Evolutionary conservation across 1,140 invertebrate genomes (phyloP), one percentile per base, ranked within the genome.

Genomic region (Drosophila leontia): DNA sequence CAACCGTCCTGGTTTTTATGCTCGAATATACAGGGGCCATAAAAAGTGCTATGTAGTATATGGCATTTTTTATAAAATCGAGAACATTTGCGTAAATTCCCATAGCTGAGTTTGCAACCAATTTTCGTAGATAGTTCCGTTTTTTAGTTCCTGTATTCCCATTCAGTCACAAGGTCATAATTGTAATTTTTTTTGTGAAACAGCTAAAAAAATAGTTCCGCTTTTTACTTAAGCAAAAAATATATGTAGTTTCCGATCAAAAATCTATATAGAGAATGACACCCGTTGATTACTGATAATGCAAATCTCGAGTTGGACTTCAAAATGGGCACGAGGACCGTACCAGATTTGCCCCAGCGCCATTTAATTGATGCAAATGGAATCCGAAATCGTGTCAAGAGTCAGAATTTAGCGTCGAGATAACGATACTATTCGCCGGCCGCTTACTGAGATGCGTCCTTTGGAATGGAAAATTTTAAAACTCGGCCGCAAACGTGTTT

Each of bases 391-490:
- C 53, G 48, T 79, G 82, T 87, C 82, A 86, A 86, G 58, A 82
- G 80, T 80, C 83, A 67, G 58, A 87, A 47, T 69, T 55, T 41
- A 41, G 41, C 48, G n/a, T 6, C 32, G 56, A 76, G 82, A 86
- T 84, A 86, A 70, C 60, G 42, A 69, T 63, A 68, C 55, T 39
- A 34, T 42, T 50, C 41, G 39, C 26, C 26, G 48, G 57, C 57
- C 17, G n/a, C 50, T 71, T 55, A 41, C 47, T 51, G 39, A 77
- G 44, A 71, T 57, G 75, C 48, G 70, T 82, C 45, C 81, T 82
- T 65, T 56, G 19, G 64, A 65, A 61, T 87, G 84, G 84, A 87
- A 87, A 86, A 86, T 86, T 87, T 81, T 65, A 44, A 3, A 44
- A 15, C 45, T 45, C 17, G 64, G 19, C 35, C 41, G 19, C 41